phyloP scores from a whole-genome alignment of 1,140 invertebrate genomes.

The Trichonephila clavipes region DNA sequence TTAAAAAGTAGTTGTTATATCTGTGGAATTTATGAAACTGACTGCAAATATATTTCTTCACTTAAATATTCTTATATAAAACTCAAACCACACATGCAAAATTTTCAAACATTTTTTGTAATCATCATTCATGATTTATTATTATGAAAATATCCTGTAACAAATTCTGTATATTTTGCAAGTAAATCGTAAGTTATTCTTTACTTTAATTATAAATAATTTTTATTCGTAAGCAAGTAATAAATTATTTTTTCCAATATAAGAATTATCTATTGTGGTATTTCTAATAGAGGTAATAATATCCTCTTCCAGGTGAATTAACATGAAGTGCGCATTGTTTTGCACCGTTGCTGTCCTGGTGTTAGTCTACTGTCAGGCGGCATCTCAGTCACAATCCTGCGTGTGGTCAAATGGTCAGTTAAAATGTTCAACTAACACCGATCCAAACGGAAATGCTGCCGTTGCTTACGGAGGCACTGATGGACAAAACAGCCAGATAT shows the following conservation, averaged over 20 bases:
- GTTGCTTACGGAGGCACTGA: not conserved
- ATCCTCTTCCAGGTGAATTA: not conserved
- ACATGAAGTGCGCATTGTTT: not conserved
- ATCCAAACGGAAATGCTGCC: not conserved
- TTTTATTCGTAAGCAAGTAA: too few species aligned
- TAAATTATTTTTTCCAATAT: not conserved
- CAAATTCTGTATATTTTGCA: not conserved
- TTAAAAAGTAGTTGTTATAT: too few species aligned
- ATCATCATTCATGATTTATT: not conserved
- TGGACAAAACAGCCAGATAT: not conserved
- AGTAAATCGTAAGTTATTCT: too few species aligned
- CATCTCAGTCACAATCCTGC: not conserved
- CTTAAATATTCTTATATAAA: not conserved
- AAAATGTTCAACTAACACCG: not conserved
- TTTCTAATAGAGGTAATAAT: not conserved
- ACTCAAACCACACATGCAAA: too few species aligned
- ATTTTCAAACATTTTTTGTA: too few species aligned
- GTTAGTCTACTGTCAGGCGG: not conserved
- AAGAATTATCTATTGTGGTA: not conserved
- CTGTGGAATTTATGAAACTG: not conserved
- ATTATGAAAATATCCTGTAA: not conserved
- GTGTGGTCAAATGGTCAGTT: not conserved
- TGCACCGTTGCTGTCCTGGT: not conserved
- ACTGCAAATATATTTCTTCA: not conserved
- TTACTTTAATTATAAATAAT: too few species aligned